A percentile compares a stretch with the other conserved stretches of the same genome.
These are phyloP conservation scores for Lycodopsis pacificus DNA, from an alignment of 2,797 vertebrate genomes.

Conservation along the genomic window DNA sequence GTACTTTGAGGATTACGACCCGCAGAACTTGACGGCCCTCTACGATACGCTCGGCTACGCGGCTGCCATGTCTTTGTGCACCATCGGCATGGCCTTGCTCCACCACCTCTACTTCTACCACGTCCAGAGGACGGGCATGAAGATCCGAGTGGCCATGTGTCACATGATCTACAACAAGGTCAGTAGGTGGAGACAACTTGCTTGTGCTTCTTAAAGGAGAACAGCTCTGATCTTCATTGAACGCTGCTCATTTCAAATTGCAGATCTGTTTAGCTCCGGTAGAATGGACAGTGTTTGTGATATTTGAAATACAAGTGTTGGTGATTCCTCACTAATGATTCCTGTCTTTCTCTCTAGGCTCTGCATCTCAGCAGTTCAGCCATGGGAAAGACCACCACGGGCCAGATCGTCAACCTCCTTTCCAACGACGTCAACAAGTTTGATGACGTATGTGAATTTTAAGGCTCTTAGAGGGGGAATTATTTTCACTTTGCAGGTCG, in stretches of 20 bases:
- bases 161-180: constrained; percentile 98
- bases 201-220: background rate
- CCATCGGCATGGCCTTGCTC: constrained; percentile 83
- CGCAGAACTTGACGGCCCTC: constrained; percentile 61
- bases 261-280: background rate
- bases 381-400: constrained; percentile 94
- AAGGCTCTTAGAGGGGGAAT: background rate
- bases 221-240: too few species aligned
- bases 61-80: constrained; percentile 82
- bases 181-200: constrained; percentile 37
- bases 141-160: constrained; percentile 94
- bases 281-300: background rate
- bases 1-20: constrained; percentile 87
- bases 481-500: background rate
- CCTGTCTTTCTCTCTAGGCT: constrained; percentile 78
- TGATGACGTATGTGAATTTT: constrained; percentile 86
- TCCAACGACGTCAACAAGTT: constrained; percentile 97
- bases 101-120: constrained; percentile 95
- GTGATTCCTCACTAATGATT: background rate
- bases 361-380: constrained; percentile 90
- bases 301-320: background rate
- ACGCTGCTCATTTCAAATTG: too few species aligned
- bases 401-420: constrained; percentile 95
- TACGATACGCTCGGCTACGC: constrained; percentile 82
- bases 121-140: constrained; percentile 93